Base-by-base conservation (phyloP, 2,888 invertebrate species). In the Siphlonurus alternatus region DNA sequence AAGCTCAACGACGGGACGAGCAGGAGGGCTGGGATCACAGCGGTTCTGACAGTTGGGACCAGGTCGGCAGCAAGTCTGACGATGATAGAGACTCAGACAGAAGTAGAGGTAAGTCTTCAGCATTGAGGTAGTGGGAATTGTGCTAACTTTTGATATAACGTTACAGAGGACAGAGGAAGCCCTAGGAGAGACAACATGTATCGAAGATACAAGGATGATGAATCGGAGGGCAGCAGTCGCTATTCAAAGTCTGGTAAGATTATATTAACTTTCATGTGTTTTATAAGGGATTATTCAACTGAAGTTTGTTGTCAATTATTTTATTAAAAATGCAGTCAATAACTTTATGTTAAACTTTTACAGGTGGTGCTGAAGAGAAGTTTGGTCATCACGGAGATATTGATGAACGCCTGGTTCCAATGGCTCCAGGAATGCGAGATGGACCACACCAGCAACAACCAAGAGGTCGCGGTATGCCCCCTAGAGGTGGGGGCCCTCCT, bases 1-100 rank as follows among this genome's bases (percentile, higher is more conserved):
- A 89, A 65, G 87, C 88, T 0, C 86, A 88, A 69, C 81, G 86
- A 61, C 63, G 72, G 61, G 70, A 71, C 63, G 67, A 69, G 64
- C 69, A 68, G 65, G 68, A 67, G 63, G 64, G 65, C 25, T 62
- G 62, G 63, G 59, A 62, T 25, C 51, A 59, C 51, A 60, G 64
- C 22, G 64, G 62, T 2, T 38, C 84, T 53, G 88, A 71, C 19
- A 67, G 68, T 20, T 66, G 68, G 66, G 65, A 67, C 25, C 61
- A 65, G 38, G 53, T 59, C 56, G 56, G 65, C 63, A 88, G 23
- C 84, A 84, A 71, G 78, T 80, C 59, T 80, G 80, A 66, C 75
- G 76, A 2, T 76, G 76, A 67, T 5, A 64, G 59, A 18, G 68
- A 67, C 60, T 22, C 61, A 25, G 59, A 63, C 23, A 63, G 59